Conservation (phyloP, 2,888 invertebrate genomes). For the Rhogogaster chlorosoma region DNA sequence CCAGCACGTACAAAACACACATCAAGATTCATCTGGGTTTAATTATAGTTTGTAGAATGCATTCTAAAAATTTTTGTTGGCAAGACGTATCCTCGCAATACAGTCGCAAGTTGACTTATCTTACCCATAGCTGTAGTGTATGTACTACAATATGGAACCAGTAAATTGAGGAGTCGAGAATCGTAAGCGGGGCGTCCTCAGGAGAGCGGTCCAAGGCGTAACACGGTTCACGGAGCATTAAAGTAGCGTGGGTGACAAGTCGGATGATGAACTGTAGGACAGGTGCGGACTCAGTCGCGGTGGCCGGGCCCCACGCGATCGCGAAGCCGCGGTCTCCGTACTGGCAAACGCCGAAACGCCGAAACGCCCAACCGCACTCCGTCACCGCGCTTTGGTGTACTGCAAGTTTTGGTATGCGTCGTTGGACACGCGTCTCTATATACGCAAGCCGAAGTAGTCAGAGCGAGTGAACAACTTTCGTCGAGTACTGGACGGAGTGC, state of each 20-base stretch:
- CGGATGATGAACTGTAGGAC: slow-evolving; percentile 75
- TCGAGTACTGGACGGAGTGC: slow-evolving; percentile 41
- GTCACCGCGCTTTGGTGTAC: slow-evolving; percentile 42
- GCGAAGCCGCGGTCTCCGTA: slow-evolving; percentile 21
- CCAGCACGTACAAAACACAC: background rate
- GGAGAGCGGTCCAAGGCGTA: slow-evolving; percentile 72
- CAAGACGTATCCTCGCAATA: background rate
- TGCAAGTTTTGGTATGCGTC: slow-evolving; percentile 47
- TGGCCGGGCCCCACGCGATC: slow-evolving; percentile 34
- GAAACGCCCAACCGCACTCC: slow-evolving; percentile 47
- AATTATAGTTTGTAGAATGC: background rate
- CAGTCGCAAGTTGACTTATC: slow-evolving; percentile 25
- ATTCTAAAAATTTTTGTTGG: background rate
- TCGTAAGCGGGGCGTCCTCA: slow-evolving; percentile 8
- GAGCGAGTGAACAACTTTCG: background rate
- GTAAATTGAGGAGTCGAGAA: slow-evolving; percentile 36
- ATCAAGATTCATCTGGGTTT: slow-evolving; percentile 8
- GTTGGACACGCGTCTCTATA: slow-evolving; percentile 47
- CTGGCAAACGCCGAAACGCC: slow-evolving; percentile 14
- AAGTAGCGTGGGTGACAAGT: slow-evolving; percentile 77
- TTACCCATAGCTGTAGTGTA: background rate
- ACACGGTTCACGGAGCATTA: slow-evolving; percentile 75
- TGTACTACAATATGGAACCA: background rate
- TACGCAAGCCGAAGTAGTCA: slow-evolving; percentile 15
- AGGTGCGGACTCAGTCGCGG: slow-evolving; percentile 68